phyloP scores from a whole-genome alignment of 2,888 invertebrate genomes.

The Diloba caeruleocephala region DNA sequence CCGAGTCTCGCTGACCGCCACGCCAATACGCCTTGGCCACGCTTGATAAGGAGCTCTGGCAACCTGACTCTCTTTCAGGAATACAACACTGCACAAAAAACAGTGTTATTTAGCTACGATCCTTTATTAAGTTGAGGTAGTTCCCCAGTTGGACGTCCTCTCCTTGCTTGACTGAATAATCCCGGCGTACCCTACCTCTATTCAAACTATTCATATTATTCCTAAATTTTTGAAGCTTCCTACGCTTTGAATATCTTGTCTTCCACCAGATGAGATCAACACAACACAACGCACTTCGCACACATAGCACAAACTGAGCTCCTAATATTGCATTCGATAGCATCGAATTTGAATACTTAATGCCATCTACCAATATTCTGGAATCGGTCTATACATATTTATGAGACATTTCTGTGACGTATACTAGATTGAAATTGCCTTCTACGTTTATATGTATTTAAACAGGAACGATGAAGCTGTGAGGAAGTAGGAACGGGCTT shows the following conservation, averaged over 20 bases:
- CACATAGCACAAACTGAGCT: slow-evolving; percentile 14
- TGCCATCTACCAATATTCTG: slow-evolving; percentile 55
- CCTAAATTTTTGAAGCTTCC: background rate
- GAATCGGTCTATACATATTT: slow-evolving; percentile 48
- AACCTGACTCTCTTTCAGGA: too few species aligned
- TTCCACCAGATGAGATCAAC: slow-evolving; percentile 28
- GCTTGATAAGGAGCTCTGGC: too few species aligned
- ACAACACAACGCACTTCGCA: slow-evolving; percentile 4
- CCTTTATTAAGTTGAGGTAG: too few species aligned
- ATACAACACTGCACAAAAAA: too few species aligned
- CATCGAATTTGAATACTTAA: slow-evolving; percentile 67
- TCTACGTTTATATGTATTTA: slow-evolving; percentile 38
- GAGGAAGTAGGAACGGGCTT: background rate
- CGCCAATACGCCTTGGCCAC: too few species aligned
- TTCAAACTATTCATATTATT: background rate
- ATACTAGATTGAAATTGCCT: slow-evolving; percentile 43
- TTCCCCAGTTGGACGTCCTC: too few species aligned
- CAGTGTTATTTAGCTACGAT: too few species aligned
- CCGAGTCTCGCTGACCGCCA: too few species aligned
- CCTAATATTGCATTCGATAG: slow-evolving; percentile 56
- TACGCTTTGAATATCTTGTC: background rate
- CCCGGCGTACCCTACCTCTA: too few species aligned
- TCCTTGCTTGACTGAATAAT: too few species aligned
- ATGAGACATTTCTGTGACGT: slow-evolving; percentile 49
- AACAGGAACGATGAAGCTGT: slow-evolving; percentile 22